A percentile compares a stretch with the other conserved stretches of the same genome.
Conservation (phyloP, 2,113 vertebrate genomes). For the Apodemus sylvaticus region DNA sequence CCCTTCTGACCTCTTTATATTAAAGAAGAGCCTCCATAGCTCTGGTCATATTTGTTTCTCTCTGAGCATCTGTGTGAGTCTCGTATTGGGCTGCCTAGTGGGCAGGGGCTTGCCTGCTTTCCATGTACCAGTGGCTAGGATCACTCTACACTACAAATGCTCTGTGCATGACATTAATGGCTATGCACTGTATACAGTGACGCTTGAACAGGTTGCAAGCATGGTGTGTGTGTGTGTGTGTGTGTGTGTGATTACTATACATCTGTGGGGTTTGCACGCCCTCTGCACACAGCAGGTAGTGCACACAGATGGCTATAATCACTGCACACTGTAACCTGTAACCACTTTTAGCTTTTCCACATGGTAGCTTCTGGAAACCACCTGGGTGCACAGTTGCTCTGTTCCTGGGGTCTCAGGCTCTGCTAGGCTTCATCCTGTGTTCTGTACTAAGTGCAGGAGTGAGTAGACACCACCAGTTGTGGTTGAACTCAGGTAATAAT, state of each 20-base stretch:
- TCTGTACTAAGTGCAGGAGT: neutral
- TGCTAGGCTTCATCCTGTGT: neutral
- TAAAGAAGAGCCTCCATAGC: fast-evolving
- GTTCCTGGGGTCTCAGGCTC: neutral
- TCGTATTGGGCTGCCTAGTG: neutral
- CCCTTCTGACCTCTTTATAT: neutral
- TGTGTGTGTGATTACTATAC: neutral
- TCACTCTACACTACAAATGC: neutral
- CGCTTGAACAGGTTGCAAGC: neutral
- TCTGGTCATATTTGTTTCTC: neutral
- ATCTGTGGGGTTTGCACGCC: neutral
- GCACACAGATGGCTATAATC: neutral
- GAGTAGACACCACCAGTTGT: neutral
- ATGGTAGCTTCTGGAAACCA: neutral
- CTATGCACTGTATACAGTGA: neutral
- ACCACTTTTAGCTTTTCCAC: neutral
- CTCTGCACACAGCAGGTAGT: neutral
- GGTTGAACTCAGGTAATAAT: too few species aligned
- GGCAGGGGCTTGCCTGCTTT: too few species aligned
- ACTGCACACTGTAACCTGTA: neutral
- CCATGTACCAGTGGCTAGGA: fast-evolving
- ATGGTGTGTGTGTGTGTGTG: too few species aligned
- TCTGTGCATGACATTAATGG: too few species aligned
- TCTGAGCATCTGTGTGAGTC: neutral
- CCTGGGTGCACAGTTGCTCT: too few species aligned